Conservation (phyloP, 1,140 invertebrate species). For the Euura saliciscinereae region DNA sequence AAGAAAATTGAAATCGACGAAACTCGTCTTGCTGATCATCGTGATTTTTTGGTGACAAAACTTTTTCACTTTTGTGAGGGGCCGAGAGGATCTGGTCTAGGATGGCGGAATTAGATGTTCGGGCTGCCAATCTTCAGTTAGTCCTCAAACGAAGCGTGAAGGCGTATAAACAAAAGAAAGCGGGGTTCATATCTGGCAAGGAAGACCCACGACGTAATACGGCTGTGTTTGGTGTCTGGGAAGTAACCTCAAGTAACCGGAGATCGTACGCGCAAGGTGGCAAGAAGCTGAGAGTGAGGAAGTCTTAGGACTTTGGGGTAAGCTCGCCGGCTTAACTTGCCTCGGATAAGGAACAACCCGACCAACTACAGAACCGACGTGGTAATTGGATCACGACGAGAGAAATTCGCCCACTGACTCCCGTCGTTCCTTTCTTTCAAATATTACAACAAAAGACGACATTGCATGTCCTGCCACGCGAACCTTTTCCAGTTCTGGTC, state of each 20-base stretch:
- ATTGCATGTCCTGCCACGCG: too few species aligned
- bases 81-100: neutral
- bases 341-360: slow-evolving; percentile 2
- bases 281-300: slow-evolving; percentile 6
- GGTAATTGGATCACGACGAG: neutral
- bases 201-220: slow-evolving; percentile 6
- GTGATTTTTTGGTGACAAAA: too few species aligned
- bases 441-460: too few species aligned
- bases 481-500: too few species aligned
- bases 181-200: neutral
- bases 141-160: neutral
- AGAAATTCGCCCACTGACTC: neutral
- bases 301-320: slow-evolving; percentile 7
- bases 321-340: neutral
- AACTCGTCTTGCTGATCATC: neutral
- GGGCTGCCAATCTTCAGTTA: neutral
- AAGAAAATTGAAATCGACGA: neutral
- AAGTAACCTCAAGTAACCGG: slow-evolving; percentile 6
- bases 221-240: slow-evolving; percentile 1
- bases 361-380: slow-evolving; percentile 5
- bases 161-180: slow-evolving; percentile 3
- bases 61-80: neutral
- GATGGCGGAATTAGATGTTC: neutral
- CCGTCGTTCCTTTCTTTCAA: too few species aligned
- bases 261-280: neutral